Base-by-base conservation (phyloP, 2,888 invertebrate genomes). In the Holacanthella duospinosa region DNA sequence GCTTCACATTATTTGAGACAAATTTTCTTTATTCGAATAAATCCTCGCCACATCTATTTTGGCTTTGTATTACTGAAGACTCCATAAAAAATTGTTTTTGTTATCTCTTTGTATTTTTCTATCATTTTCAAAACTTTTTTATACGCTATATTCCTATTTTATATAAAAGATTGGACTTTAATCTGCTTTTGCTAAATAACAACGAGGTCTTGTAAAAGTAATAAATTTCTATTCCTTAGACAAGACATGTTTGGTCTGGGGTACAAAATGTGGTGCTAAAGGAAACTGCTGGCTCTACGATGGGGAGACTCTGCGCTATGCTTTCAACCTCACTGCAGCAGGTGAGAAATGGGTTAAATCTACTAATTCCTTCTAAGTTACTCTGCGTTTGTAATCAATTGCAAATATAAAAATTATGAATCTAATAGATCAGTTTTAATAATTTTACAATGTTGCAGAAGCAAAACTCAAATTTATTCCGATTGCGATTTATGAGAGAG, bases 261-360 rank as follows among this genome's bases (percentile, higher is more conserved):
- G 64, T 4, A 44, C 59, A 24, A 68, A 68, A 58, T 70, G 70
- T 48, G 25, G 43, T 25, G 68, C 65, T 28, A 63, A 55, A 21
- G 70, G 70, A 16, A 69, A 70, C 44, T 72, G 72, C 55, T 70
- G 69, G 70, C 55, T 69, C 27, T 70, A 70, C 44, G 59, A 68
- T 58, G 65, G 66, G 2, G 60, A 66, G n/a, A 55, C 60, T n/a
- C 62, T 72, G n/a, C 62, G 70, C 29, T 68, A 66, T 53, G 65
- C 62, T 12, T 72, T 69, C 48, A 72, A 72, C 59, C 58, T 70
- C 12, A 64, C 68, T 2, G 66, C 72, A 16, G 68, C 69, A 60
- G 68, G 70, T 36, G 16, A 36, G 16, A 36, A n/a, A n/a, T n/a
- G n/a, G n/a, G n/a, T n/a, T n/a, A n/a, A n/a, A n/a, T n/a, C n/a